Percentiles rank a stretch among this genome's conserved stretches.
Evolutionary conservation across 2,888 invertebrate genomes (phyloP).

Genomic region (Maniola hyperantus): DNA sequence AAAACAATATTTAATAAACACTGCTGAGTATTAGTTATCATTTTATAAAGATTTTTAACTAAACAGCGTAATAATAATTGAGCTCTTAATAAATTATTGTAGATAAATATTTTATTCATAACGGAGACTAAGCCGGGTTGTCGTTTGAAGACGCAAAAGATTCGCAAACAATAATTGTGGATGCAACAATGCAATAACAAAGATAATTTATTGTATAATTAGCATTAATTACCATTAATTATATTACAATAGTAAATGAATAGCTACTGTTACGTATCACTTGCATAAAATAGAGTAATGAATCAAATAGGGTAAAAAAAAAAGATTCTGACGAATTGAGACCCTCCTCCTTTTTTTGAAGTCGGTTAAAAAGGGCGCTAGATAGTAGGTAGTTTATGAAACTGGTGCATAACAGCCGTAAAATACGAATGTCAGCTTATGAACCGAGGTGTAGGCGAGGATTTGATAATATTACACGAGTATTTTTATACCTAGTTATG

Average conservation of each 20-base stretch:
- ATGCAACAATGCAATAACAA: slow-evolving; percentile 10
- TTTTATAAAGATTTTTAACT: not conserved
- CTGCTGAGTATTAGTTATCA: not conserved
- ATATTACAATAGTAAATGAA: not conserved
- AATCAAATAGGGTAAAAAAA: no score
- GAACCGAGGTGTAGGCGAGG: no score
- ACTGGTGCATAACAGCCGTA: no score
- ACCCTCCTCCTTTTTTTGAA: no score
- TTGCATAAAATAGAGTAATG: not conserved
- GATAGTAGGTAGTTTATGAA: no score
- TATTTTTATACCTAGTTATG: no score
- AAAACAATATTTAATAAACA: not conserved
- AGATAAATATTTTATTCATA: slow-evolving; percentile 11
- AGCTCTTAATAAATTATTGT: slow-evolving; percentile 6
- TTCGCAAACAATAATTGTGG: slow-evolving; percentile 12
- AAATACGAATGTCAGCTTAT: no score
- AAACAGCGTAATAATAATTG: not conserved
- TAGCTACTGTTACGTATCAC: not conserved
- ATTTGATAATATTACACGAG: no score
- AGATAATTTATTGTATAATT: slow-evolving; percentile 21
- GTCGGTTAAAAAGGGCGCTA: no score
- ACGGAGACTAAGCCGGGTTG: not conserved
- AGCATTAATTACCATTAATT: not conserved
- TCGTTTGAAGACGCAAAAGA: slow-evolving; percentile 13
- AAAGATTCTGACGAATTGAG: no score